phyloP scores from a whole-genome alignment of 2,797 vertebrate species.

The Petrocephalus sullivani region DNA sequence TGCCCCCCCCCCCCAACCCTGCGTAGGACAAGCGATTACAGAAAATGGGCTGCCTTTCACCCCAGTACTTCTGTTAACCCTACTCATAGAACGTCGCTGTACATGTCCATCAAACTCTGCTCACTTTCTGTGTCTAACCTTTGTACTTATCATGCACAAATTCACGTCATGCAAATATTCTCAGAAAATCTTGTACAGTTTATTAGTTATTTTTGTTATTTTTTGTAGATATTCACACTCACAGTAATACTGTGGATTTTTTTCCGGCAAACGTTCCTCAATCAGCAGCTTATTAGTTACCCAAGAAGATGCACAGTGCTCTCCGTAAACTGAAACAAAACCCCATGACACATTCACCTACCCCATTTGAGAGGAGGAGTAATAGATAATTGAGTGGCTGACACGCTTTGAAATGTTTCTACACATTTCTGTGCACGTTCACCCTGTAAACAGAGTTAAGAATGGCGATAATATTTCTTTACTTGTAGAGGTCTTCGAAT shows the following conservation, averaged over 20 bases:
- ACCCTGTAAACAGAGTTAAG: neutral
- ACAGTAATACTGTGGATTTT: neutral
- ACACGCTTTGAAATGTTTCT: neutral
- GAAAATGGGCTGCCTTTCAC: neutral
- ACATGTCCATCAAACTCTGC: neutral
- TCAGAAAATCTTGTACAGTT: neutral
- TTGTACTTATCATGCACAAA: neutral
- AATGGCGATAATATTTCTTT: neutral
- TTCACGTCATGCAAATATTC: neutral
- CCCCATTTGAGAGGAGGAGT: neutral
- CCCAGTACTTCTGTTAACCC: neutral
- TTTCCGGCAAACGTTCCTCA: neutral
- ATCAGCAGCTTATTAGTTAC: neutral
- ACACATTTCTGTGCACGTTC: neutral
- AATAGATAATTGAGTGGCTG: neutral
- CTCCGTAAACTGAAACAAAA: neutral
- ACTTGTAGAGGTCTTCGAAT: neutral
- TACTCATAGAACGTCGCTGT: neutral
- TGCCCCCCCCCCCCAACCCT: neutral
- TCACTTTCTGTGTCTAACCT: neutral
- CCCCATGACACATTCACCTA: neutral
- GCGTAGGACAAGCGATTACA: neutral
- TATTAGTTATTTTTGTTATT: slow-evolving; percentile 16
- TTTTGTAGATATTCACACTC: neutral
- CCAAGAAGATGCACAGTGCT: neutral